Percentiles rank a stretch among this genome's conserved stretches.
These are phyloP conservation scores for Eleutherodactylus coqui DNA, from an alignment of 2,797 vertebrate species.

Conservation along the genomic window DNA sequence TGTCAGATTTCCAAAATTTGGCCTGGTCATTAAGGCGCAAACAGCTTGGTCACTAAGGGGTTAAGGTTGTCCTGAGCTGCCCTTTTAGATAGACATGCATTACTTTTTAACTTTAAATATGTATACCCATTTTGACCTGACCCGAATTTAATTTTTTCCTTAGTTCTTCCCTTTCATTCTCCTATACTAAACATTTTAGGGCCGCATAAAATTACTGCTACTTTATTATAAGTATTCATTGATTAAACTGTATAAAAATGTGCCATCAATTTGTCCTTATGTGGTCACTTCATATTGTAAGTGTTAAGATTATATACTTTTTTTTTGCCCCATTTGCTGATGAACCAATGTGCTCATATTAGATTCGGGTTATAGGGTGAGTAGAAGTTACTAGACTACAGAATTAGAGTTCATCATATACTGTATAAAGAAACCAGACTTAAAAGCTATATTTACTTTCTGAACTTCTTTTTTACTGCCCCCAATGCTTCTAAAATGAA, in stretches of 20 bases:
- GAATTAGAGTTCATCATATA: background rate
- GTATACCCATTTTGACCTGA: background rate
- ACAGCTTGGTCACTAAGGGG: too few relatives aligned
- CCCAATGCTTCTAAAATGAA: background rate
- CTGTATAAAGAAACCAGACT: background rate
- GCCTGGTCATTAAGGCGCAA: too few relatives aligned
- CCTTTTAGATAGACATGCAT: too few relatives aligned
- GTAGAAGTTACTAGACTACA: background rate
- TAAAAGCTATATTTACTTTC: background rate
- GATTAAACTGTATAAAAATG: conserved; percentile 19
- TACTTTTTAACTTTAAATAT: background rate
- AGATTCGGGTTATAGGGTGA: background rate
- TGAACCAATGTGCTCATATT: background rate
- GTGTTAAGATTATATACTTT: conserved; percentile 15
- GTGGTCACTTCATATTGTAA: conserved; percentile 11
- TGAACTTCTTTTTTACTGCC: background rate
- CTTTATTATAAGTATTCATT: conserved; percentile 19
- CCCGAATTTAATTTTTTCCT: background rate
- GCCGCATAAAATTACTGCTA: conserved; percentile 3
- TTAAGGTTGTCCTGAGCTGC: too few relatives aligned
- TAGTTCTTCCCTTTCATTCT: background rate
- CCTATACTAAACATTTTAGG: background rate
- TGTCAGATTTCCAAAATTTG: too few relatives aligned
- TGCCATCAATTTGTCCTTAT: conserved; percentile 29
- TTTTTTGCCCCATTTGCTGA: conserved; percentile 2